phyloP scores from a whole-genome alignment of 2,888 invertebrate species.

The Chrysolina oricalcia region DNA sequence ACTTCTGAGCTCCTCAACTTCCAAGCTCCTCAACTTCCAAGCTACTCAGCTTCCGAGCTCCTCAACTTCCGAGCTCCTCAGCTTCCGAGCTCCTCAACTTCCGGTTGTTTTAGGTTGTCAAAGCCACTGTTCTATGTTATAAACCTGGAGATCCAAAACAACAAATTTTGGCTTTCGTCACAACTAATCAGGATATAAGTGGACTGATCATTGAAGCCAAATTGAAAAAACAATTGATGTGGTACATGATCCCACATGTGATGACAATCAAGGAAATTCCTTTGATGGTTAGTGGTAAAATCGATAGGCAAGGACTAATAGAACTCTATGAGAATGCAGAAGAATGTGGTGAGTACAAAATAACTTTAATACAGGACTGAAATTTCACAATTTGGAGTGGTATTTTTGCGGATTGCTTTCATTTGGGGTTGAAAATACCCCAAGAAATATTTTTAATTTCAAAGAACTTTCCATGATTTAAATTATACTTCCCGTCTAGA shows the following conservation, averaged over 20 bases:
- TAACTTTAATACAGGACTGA: neutral
- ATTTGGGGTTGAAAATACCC: too few relatives aligned
- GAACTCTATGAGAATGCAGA: constrained; percentile 83
- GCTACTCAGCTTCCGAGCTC: too few relatives aligned
- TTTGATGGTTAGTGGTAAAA: constrained; percentile 89
- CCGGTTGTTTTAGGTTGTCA: constrained; percentile 77
- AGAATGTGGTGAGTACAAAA: constrained; percentile 75
- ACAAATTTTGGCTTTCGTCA: constrained; percentile 81
- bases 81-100: too few relatives aligned
- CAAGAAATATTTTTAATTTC: too few relatives aligned
- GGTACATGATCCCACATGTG: constrained; percentile 88
- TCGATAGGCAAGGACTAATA: constrained; percentile 85
- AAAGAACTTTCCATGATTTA: too few relatives aligned
- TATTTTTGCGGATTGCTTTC: too few relatives aligned
- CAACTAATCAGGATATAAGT: constrained; percentile 67
- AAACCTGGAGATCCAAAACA: constrained; percentile 83
- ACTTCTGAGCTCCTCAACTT: too few relatives aligned
- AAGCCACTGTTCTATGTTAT: constrained; percentile 86
- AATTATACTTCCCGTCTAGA: too few relatives aligned
- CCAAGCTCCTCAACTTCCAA: too few relatives aligned
- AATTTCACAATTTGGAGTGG: too few relatives aligned
- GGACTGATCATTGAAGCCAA: constrained; percentile 79
- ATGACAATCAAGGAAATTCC: constrained; percentile 83
- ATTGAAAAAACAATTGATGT: constrained; percentile 78
- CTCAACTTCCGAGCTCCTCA: too few relatives aligned